A percentile compares a stretch with the other conserved stretches of the same genome.
Evolutionary conservation across 2,888 invertebrate genomes (phyloP).

Genomic region (Polymixis flavicincta): DNA sequence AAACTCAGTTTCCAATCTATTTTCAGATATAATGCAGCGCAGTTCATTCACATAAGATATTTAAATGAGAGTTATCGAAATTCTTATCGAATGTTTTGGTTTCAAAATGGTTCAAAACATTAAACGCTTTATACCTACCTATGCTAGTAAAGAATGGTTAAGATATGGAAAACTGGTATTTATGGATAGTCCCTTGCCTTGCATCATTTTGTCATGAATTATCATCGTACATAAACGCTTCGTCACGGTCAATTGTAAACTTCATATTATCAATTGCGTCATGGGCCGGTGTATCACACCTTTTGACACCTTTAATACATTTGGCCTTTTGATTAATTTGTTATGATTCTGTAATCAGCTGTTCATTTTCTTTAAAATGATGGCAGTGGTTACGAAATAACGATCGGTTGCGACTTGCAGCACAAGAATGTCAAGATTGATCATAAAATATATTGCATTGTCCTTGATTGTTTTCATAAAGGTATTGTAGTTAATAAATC

Average conservation of each 20-base stretch:
- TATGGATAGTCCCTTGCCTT: conserved; percentile 16
- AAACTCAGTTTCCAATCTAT: conserved; percentile 26
- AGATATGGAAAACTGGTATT: background rate
- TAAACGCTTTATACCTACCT: background rate
- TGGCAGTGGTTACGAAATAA: conserved; percentile 12
- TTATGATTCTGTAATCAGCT: conserved; percentile 51
- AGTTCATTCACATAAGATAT: conserved; percentile 33
- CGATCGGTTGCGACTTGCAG: conserved; percentile 11
- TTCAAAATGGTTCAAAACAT: conserved; percentile 23
- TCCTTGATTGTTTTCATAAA: conserved; percentile 36
- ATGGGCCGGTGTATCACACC: conserved; percentile 34
- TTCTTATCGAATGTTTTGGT: conserved; percentile 28
- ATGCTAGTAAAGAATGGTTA: background rate
- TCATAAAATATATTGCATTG: conserved; percentile 24
- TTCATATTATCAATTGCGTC: conserved; percentile 53
- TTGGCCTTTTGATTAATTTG: conserved; percentile 44
- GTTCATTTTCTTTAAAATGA: conserved; percentile 31
- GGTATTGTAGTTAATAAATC: conserved; percentile 38
- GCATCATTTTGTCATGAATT: conserved; percentile 43
- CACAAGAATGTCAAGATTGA: conserved; percentile 27
- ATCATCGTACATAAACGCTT: conserved; percentile 28
- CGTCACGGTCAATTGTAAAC: conserved; percentile 40
- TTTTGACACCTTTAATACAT: conserved; percentile 43
- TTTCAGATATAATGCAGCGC: conserved; percentile 42
- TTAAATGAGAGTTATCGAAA: conserved; percentile 28